Percentiles rank a stretch among this genome's conserved stretches.
Conservation (phyloP, 2,797 vertebrate species). For the Emydoidea blandingii region DNA sequence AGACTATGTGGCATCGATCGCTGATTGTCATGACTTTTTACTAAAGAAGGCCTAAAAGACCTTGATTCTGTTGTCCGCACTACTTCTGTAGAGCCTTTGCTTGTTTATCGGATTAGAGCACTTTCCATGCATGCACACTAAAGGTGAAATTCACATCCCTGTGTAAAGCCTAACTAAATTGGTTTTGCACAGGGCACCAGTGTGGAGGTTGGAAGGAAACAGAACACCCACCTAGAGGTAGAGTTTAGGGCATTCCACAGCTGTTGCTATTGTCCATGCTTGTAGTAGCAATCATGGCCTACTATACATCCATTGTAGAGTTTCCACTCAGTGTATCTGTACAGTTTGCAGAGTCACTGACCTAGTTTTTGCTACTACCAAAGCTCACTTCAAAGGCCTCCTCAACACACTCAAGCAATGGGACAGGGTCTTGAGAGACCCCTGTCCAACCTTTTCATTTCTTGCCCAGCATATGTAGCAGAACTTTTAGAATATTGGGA, state of each 20-base stretch:
- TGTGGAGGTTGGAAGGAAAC: background rate
- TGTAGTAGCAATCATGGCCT: background rate
- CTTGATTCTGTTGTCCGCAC: background rate
- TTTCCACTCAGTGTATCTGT: background rate
- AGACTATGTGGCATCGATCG: background rate
- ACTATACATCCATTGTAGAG: conserved; percentile 10
- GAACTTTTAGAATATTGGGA: background rate
- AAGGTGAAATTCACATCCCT: background rate
- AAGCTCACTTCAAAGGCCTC: conserved; percentile 23
- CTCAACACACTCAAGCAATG: background rate
- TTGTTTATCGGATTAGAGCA: background rate
- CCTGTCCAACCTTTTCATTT: background rate
- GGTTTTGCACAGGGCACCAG: background rate
- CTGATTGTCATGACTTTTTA: background rate
- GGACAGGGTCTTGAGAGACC: background rate
- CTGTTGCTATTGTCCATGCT: background rate
- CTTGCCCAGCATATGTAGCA: background rate
- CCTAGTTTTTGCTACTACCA: background rate
- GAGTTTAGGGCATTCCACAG: background rate
- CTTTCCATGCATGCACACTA: background rate
- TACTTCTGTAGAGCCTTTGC: background rate
- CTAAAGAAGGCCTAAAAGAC: background rate
- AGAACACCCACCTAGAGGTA: conserved; percentile 25
- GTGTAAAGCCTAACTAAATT: conserved; percentile 30
- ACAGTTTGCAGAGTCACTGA: background rate